Evolutionary conservation across 2,113 vertebrate genomes (phyloP), one percentile per base, ranked within the genome.

Genomic region (Picathartes gymnocephalus): DNA sequence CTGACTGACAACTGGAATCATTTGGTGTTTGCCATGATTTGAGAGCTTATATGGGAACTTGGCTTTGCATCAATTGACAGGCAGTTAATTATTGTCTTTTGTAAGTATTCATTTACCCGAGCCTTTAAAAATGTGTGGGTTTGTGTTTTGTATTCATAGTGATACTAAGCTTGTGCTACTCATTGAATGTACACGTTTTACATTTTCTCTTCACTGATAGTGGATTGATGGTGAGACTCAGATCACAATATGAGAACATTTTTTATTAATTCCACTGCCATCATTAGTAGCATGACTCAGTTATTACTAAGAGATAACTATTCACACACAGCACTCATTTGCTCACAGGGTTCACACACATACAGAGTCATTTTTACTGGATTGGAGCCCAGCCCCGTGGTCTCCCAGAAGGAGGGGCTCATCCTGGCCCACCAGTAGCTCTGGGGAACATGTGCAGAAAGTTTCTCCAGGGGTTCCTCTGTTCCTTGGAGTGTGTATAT

Each of bases 141-240:
- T 70, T 56, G 28, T 51, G 7, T 33, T 78, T 39, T 28, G 8
- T 21, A 50, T 56, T 66, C 16, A 50, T 14, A 44, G 42, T 19
- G 15, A 64, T 68, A 53, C 30, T 64, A 27, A 88, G 71, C 16
- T 54, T 50, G 5, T 74, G 35, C 48, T 82, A 11, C 39, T 81
- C 7, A 6, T 61, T 78, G 40, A 57, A 88, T 54, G 33, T 50
- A 31, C 1, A 0, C 0, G 6, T 40, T 72, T 13, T 60, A 24
- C 13, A 6, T 78, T 85, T 12, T 13, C 8, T 64, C 88, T 48
- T 85, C 28, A 9, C 20, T 87, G n/a, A 10, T 3, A 28, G 28
- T 39, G 27, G 42, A 23, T 27, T 45, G 57, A 85, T 2, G 7
- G 19, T 58, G 57, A 83, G 23, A 39, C 42, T 79, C n/a, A 30